These are phyloP conservation scores for Procambarus clarkii DNA, from an alignment of 1,140 invertebrate species.

Conservation along the genomic window DNA sequence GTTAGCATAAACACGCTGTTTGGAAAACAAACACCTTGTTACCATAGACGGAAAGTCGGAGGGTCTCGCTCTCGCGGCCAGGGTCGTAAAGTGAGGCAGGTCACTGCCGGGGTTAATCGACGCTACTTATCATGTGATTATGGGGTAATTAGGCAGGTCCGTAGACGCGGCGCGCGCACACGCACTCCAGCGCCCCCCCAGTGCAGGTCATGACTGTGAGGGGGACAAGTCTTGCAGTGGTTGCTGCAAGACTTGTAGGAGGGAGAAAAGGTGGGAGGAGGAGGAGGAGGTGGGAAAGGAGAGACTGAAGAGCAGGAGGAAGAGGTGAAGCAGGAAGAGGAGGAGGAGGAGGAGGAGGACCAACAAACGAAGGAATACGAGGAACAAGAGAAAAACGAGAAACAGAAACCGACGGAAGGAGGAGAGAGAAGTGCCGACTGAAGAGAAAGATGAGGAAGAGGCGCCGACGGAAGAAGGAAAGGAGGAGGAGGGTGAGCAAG, in stretches of 20 bases:
- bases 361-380: too few species aligned
- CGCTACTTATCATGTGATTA: background rate
- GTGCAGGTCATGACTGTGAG: background rate
- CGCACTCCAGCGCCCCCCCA: background rate
- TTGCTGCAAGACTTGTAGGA: too few species aligned
- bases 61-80: background rate
- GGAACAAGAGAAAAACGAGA: too few species aligned
- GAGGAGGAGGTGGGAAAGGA: background rate
- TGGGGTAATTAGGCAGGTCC: background rate
- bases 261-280: background rate
- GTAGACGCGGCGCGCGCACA: background rate
- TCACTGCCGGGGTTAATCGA: background rate
- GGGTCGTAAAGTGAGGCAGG: background rate
- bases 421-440: too few species aligned
- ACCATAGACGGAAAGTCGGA: background rate
- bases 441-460: too few species aligned
- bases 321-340: too few species aligned
- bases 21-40: too few species aligned
- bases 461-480: too few species aligned
- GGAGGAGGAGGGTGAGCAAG: too few species aligned
- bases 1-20: background rate
- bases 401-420: too few species aligned
- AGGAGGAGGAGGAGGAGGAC: too few species aligned
- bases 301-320: too few species aligned
- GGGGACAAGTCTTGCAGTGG: background rate